A percentile compares a stretch with the other conserved stretches of the same genome.
These are phyloP conservation scores for Tarsius wallacei DNA, from an alignment of 2,797 vertebrate species.

Conservation along the genomic window DNA sequence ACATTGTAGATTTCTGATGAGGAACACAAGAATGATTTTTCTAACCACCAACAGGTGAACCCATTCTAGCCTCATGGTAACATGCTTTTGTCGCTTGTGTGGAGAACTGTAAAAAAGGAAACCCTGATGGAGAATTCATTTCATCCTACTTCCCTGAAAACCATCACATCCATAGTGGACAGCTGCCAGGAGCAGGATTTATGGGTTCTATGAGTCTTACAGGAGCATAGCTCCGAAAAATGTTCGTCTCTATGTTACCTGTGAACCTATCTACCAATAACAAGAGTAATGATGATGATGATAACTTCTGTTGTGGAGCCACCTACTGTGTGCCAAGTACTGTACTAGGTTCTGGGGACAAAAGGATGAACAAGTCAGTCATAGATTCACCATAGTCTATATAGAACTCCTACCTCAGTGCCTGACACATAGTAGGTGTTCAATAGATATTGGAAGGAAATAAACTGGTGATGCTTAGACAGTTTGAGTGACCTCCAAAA, in stretches of 20 bases:
- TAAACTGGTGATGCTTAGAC: background rate
- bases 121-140: background rate
- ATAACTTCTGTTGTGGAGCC: background rate
- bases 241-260: background rate
- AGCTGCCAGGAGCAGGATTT: background rate
- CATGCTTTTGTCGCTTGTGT: background rate
- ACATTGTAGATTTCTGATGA: background rate
- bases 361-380: background rate
- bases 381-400: background rate
- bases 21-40: background rate
- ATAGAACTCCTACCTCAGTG: background rate
- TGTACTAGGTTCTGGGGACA: background rate
- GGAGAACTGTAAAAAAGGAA: background rate
- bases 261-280: background rate
- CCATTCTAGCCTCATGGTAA: background rate
- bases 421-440: background rate
- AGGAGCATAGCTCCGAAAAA: background rate
- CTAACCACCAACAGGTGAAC: background rate
- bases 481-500: background rate
- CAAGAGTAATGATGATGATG: background rate
- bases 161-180: too few relatives aligned
- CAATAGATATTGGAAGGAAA: background rate
- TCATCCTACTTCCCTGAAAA: background rate
- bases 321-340: background rate
- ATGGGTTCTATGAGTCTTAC: background rate